Base-by-base conservation (phyloP, 2,113 vertebrate species). In the Nansenia antarctica region DNA sequence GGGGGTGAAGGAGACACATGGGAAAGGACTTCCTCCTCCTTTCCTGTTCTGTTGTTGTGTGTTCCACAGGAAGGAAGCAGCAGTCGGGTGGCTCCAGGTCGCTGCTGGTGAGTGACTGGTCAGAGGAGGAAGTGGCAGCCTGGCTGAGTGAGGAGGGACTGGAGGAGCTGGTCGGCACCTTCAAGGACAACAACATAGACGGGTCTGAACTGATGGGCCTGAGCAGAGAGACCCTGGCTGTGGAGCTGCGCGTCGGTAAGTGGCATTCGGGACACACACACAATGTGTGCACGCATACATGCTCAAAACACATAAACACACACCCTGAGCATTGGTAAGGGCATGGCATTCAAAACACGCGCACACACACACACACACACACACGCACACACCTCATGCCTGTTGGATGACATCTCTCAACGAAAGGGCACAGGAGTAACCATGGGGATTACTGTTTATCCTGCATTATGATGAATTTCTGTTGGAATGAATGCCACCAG, bases 171-270 rank as follows among this genome's bases (percentile, higher is more conserved):
- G 73, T 92, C 62, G 71, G 14, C 45, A 66, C 88, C 82, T 96
- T 97, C 84, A 92, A 91, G 86, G 79, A 39, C 34, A 94, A 96
- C 82, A 94, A 97, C 72, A 94, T 95, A 0, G 94, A 96, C 62
- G 94, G 95, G 49, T 81, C 87, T 75, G 93, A 96, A 81, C 86
- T 96, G 0, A 81, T 92, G 65, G 87, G 72, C 72, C 91, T 96
- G 78, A 94, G 86, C 67, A 95, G 91, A 78, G 94, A 95, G 73
- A 93, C 88, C 6, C 86, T 94, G 68, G 54, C 75, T 22, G 76
- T 78, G 14, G 94, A 96, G 66, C 86, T 95, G 81, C 94, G 95
- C 14, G 94, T n/a, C n/a, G n/a, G n/a, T n/a, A n/a, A n/a, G n/a
- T n/a, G n/a, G n/a, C n/a, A n/a, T n/a, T n/a, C n/a, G 95, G 96